Evolutionary conservation across 2,888 invertebrate species (phyloP).

Genomic region (Drosophila infuscata): DNA sequence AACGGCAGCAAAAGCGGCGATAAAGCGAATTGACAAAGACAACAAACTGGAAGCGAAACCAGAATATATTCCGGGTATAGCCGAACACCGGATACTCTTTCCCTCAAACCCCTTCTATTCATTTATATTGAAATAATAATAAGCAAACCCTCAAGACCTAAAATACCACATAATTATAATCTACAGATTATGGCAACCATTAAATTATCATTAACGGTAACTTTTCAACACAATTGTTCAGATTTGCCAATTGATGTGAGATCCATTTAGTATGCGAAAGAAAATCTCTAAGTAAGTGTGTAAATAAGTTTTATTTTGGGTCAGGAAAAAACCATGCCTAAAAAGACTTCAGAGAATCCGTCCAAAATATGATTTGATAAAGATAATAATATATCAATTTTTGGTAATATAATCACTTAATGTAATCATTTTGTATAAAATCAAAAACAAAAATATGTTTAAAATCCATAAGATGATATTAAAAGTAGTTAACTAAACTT

Average conservation of each 20-base stretch:
- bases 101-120: not conserved
- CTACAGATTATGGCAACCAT: not conserved
- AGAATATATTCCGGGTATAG: not conserved
- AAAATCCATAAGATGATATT: not conserved
- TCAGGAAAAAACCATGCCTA: not conserved
- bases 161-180: not conserved
- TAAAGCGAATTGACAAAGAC: conserved; percentile 63
- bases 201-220: not conserved
- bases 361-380: not conserved
- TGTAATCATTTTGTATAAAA: not conserved
- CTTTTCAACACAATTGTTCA: not conserved
- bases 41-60: conserved; percentile 47
- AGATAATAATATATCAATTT: not conserved
- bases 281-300: not conserved
- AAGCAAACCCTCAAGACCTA: not conserved
- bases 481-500: no score
- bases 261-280: conserved; percentile 22
- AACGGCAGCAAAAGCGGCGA: conserved; percentile 36
- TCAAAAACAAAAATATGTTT: not conserved
- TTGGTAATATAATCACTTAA: no score
- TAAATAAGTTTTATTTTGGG: not conserved
- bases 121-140: not conserved
- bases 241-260: not conserved
- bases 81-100: conserved; percentile 25
- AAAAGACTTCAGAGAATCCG: not conserved